A percentile compares a stretch with the other conserved stretches of the same genome.
phyloP scores from a whole-genome alignment of 2,113 vertebrate species.

The Callorhinus ursinus region DNA sequence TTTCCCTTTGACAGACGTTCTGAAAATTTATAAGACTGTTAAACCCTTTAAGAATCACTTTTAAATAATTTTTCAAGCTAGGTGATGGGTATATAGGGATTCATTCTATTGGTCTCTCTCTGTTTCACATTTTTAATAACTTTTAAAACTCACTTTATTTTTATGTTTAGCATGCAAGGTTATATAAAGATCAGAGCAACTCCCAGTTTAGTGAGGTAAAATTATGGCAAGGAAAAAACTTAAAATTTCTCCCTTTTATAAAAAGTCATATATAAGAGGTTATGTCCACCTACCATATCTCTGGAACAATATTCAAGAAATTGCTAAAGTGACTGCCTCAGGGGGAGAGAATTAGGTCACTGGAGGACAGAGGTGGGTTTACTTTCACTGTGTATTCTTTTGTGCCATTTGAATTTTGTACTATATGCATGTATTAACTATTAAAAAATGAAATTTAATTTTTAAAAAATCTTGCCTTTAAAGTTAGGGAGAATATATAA shows the following conservation, averaged over 20 bases:
- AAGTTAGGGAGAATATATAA: constrained; percentile 12
- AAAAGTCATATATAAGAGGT: neutral
- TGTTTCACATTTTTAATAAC: constrained; percentile 34
- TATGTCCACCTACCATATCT: neutral
- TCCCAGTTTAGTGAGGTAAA: constrained; percentile 24
- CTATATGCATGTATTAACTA: neutral
- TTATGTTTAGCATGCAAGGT: neutral
- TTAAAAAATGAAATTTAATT: constrained; percentile 26
- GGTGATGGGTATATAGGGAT: neutral
- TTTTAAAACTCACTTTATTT: constrained; percentile 31
- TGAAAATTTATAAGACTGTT: neutral
- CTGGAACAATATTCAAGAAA: neutral
- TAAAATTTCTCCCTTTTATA: neutral
- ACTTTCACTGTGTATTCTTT: neutral
- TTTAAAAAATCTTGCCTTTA: constrained; percentile 23
- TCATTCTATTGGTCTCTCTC: neutral
- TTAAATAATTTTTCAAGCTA: constrained; percentile 39
- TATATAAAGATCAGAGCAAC: constrained; percentile 15
- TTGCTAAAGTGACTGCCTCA: neutral
- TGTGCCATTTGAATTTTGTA: constrained; percentile 30
- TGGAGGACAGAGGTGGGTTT: neutral
- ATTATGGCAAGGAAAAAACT: constrained; percentile 22
- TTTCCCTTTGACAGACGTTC: neutral
- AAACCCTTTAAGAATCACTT: neutral
- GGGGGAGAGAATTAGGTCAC: neutral